Evolutionary conservation across 2,888 invertebrate genomes (phyloP).

Genomic region (Tinea semifulvella): DNA sequence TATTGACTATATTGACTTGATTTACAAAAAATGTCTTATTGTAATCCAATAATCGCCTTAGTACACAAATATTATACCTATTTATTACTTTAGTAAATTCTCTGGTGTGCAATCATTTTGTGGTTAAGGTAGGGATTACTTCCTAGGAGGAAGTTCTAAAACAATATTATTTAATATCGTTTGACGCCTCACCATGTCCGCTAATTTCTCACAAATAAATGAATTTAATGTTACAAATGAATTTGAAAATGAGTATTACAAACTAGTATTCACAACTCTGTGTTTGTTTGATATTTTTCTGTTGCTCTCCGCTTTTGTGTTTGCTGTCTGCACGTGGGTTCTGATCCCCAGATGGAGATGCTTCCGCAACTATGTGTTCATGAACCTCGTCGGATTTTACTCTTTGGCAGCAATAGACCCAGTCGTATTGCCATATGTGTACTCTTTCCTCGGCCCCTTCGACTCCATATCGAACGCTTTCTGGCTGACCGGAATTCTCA

Average conservation of each 20-base stretch:
- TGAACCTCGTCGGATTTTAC: slow-evolving; percentile 15
- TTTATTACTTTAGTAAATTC: too few species aligned
- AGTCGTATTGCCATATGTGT: neutral
- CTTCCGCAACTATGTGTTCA: slow-evolving; percentile 17
- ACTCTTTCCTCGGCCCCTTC: neutral
- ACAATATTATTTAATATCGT: too few species aligned
- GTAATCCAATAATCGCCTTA: too few species aligned
- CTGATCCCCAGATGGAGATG: slow-evolving; percentile 16
- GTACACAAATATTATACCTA: too few species aligned
- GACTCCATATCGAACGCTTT: neutral
- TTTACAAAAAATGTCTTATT: too few species aligned
- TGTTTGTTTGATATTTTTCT: neutral
- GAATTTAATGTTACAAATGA: neutral
- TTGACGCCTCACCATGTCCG: neutral
- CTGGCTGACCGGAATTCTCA: neutral
- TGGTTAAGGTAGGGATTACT: too few species aligned
- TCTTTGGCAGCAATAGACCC: slow-evolving; percentile 13
- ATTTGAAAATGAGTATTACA: neutral
- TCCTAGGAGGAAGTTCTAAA: too few species aligned
- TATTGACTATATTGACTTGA: too few species aligned
- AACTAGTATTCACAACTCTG: neutral
- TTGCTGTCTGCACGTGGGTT: slow-evolving; percentile 11
- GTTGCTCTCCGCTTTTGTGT: neutral
- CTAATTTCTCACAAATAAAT: neutral
- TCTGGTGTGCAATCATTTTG: too few species aligned